Conservation (phyloP, 2,888 invertebrate genomes). For the Megalurothrips usitatus region DNA sequence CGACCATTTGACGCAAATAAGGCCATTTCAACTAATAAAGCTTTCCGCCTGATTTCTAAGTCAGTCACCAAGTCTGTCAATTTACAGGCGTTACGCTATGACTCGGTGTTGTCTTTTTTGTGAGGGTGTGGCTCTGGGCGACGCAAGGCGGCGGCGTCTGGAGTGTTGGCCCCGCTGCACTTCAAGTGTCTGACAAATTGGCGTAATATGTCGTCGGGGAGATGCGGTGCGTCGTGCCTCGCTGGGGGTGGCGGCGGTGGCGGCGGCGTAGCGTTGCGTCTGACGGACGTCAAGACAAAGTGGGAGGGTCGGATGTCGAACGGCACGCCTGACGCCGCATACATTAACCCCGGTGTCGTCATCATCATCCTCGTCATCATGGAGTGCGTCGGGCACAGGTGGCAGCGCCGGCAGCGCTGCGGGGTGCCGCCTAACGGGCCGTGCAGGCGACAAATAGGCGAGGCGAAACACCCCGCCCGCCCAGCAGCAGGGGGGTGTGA, state of each 20-base stretch:
- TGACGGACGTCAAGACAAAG: not conserved
- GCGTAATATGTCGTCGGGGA: not conserved
- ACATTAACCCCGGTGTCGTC: not conserved
- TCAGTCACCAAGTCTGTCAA: too few relatives aligned
- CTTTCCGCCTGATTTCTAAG: too few relatives aligned
- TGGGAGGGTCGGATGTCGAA: not conserved
- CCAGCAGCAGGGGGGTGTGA: too few relatives aligned
- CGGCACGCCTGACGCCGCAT: constrained; percentile 8
- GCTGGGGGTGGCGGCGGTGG: not conserved
- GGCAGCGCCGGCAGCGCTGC: not conserved
- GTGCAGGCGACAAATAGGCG: constrained; percentile 4
- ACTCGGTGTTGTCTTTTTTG: too few relatives aligned
- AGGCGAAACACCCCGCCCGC: too few relatives aligned
- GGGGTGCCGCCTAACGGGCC: not conserved
- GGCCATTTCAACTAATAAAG: too few relatives aligned
- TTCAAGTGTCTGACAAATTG: not conserved
- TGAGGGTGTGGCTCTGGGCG: too few relatives aligned
- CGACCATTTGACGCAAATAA: too few relatives aligned
- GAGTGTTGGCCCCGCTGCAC: not conserved
- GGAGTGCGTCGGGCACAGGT: not conserved
- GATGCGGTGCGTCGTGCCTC: not conserved
- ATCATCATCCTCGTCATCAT: too few relatives aligned
- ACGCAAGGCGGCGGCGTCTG: too few relatives aligned
- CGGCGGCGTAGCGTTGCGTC: too few relatives aligned
- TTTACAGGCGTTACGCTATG: too few relatives aligned